Evolutionary conservation across 2,797 vertebrate genomes (phyloP).

Genomic region (Numenius phaeopus): DNA sequence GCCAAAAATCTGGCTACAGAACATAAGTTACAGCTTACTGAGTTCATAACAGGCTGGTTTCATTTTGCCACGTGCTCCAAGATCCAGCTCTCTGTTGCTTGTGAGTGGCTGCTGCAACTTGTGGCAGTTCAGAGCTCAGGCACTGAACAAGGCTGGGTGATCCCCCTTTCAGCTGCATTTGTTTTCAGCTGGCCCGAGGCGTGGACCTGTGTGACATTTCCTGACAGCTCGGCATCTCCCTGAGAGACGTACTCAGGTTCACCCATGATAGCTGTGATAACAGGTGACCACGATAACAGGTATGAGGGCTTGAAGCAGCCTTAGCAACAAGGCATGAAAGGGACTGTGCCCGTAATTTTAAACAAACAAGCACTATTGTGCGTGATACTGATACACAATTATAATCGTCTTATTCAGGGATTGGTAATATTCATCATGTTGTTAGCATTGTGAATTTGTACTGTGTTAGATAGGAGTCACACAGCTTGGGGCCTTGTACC

Average conservation of each 20-base stretch:
- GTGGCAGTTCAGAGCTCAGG: not conserved
- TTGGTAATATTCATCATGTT: slow-evolving; percentile 73
- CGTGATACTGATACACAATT: slow-evolving; percentile 63
- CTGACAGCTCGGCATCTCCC: not conserved
- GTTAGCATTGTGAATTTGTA: slow-evolving; percentile 77
- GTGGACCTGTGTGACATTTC: not conserved
- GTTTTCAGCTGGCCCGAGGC: not conserved
- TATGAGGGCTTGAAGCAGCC: not conserved
- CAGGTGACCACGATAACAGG: not conserved
- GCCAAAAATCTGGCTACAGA: not conserved
- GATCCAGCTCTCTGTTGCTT: not conserved
- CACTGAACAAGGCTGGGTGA: not conserved
- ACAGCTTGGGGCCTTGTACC: slow-evolving; percentile 71
- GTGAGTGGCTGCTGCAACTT: not conserved
- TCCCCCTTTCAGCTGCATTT: not conserved
- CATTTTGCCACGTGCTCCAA: not conserved
- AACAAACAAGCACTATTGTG: slow-evolving; percentile 58
- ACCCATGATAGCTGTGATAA: not conserved
- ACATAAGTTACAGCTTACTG: not conserved
- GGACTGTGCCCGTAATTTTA: not conserved
- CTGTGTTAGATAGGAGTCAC: slow-evolving; percentile 70
- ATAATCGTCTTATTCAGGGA: slow-evolving; percentile 54
- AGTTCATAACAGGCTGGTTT: not conserved
- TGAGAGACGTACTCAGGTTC: not conserved
- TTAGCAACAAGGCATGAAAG: not conserved